A percentile compares a stretch with the other conserved stretches of the same genome.
Evolutionary conservation across 2,113 vertebrate species (phyloP).

Genomic region (Dendropsophus ebraccatus): DNA sequence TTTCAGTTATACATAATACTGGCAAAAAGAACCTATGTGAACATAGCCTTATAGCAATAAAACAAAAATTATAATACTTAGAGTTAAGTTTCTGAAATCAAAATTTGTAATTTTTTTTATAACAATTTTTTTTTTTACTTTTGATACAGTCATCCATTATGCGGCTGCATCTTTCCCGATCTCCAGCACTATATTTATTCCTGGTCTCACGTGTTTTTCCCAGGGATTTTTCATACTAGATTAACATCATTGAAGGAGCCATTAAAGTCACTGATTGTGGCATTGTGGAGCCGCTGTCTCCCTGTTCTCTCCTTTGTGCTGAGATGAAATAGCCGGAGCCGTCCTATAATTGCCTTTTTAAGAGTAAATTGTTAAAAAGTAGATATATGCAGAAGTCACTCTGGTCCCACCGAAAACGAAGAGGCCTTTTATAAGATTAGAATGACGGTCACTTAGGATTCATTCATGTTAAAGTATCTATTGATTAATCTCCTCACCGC

Average conservation of each 20-base stretch:
- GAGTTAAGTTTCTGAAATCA: no score
- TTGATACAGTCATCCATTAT: not conserved
- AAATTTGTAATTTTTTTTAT: no score
- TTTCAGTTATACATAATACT: no score
- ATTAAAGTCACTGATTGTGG: constrained; percentile 36
- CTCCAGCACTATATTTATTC: not conserved
- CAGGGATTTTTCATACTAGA: not conserved
- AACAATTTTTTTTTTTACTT: not conserved
- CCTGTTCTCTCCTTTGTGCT: not conserved
- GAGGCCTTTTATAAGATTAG: constrained; percentile 8
- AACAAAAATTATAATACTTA: no score
- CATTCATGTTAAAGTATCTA: not conserved
- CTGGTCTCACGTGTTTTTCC: not conserved
- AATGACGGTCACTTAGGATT: constrained; percentile 1
- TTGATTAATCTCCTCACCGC: not conserved
- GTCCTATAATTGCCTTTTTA: not conserved
- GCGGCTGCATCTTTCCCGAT: not conserved
- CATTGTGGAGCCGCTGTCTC: constrained; percentile 2
- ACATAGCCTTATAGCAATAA: no score
- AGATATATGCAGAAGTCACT: not conserved
- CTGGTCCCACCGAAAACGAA: not conserved
- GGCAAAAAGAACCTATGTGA: no score
- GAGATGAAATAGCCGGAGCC: not conserved
- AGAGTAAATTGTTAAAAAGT: constrained; percentile 3
- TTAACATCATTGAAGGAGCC: constrained; percentile 34